Percentiles rank a stretch among this genome's conserved stretches.
Evolutionary conservation across 2,113 vertebrate genomes (phyloP).

Genomic region (Chamaetylas fuelleborni): DNA sequence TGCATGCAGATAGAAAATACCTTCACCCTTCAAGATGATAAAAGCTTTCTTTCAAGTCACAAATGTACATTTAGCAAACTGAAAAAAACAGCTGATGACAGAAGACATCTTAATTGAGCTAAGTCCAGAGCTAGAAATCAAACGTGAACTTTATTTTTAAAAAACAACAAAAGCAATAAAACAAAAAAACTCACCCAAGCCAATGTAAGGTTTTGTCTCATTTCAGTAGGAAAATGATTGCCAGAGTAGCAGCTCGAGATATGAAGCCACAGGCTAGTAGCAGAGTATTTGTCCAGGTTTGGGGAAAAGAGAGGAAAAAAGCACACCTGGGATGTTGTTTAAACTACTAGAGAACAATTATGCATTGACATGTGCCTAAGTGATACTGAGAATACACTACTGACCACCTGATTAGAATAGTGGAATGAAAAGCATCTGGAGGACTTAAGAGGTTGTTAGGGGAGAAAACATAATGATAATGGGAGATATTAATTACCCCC

Average conservation of each 20-base stretch:
- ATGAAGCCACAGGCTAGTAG: neutral
- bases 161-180: neutral
- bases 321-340: neutral
- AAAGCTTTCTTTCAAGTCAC: neutral
- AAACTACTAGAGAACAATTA: neutral
- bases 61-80: neutral
- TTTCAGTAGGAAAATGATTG: neutral
- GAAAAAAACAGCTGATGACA: neutral
- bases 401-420: neutral
- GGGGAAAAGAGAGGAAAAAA: neutral
- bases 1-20: neutral
- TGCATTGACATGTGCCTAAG: neutral
- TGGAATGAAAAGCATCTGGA: conserved; percentile 16
- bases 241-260: neutral
- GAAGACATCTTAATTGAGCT: neutral
- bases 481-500: neutral
- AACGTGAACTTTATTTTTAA: neutral
- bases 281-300: neutral
- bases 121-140: neutral
- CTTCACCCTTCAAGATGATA: neutral
- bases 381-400: neutral
- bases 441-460: neutral
- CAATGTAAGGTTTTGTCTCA: neutral
- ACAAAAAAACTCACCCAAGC: neutral
- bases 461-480: neutral